Evolutionary conservation across 2,797 vertebrate species (phyloP), one percentile per base, ranked within the genome.

Genomic region (Balearica regulorum): DNA sequence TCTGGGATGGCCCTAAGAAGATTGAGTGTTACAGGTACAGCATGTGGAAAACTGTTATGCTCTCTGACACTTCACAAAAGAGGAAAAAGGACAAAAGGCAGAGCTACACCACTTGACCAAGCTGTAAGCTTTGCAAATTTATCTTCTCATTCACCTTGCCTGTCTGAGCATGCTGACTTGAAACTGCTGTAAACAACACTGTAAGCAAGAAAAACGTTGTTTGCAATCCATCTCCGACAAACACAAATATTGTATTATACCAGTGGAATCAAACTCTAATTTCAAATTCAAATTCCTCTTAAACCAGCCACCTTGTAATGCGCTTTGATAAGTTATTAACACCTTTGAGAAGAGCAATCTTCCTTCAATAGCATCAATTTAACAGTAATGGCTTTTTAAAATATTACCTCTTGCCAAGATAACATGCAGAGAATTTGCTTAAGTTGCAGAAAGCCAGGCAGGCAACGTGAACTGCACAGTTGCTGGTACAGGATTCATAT

Each of bases 331-430:
- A 96, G 91, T 90, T 94, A 95, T 70, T 87, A 96, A 70, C n/a
- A 17, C 68, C 84, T 88, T 65, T 37, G 80, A 91, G 70, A 92
- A 70, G 66, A 91, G 49, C 16, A 11, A 78, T 94, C 72, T 95
- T 65, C 87, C 93, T 94, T 86, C 92, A 90, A 92, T 81, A 90
- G 55, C 92, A 92, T 61, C 1, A 7, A 95, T 85, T 94, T 58
- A 73, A 57, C 64, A 85, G 24, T 62, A 87, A 97, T 89, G 54
- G n/a, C 20, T 94, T 96, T 93, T 95, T 82, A 82, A 95, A 95
- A 77, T 79, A 94, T 77, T 57, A 66, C 48, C 58, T 77, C 89
- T 51, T 48, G 37, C 35, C 62, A 77, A 84, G 68, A 4, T 24
- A n/a, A 66, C 10, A 33, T 9, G 49, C 35, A 64, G 58, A 62